phyloP scores from a whole-genome alignment of 2,113 vertebrate species.

The Agapornis roseicollis region DNA sequence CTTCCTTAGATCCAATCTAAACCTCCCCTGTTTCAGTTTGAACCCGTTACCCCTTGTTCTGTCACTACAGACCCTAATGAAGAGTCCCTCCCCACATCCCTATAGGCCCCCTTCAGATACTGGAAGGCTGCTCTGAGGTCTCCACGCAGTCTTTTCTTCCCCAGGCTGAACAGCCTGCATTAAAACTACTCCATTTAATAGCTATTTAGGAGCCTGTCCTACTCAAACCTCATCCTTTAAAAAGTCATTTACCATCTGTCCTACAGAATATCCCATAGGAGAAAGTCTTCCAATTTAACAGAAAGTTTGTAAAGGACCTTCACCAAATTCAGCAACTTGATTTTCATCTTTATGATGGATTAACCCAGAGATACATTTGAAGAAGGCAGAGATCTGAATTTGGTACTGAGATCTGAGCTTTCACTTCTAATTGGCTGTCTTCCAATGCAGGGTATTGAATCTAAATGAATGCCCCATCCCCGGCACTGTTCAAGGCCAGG shows the following conservation, averaged over 20 bases:
- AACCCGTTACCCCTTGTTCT: too few relatives aligned
- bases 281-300: not conserved
- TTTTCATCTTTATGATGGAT: not conserved
- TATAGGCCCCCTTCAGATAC: too few relatives aligned
- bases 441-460: not conserved
- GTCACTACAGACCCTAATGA: too few relatives aligned
- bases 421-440: not conserved
- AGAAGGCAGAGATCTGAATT: not conserved
- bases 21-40: too few relatives aligned
- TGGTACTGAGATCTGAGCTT: not conserved
- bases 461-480: not conserved
- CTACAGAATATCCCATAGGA: not conserved
- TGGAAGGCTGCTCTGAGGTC: too few relatives aligned
- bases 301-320: not conserved
- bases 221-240: not conserved
- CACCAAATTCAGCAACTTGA: not conserved
- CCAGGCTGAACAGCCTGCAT: not conserved
- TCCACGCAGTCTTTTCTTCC: too few relatives aligned
- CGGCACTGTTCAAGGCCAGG: not conserved
- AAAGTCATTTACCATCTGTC: not conserved
- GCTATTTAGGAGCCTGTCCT: not conserved
- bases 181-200: not conserved
- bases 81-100: too few relatives aligned
- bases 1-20: too few relatives aligned
- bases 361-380: not conserved